Conservation (phyloP, 2,888 invertebrate species). For the Trichacis sp. region DNA sequence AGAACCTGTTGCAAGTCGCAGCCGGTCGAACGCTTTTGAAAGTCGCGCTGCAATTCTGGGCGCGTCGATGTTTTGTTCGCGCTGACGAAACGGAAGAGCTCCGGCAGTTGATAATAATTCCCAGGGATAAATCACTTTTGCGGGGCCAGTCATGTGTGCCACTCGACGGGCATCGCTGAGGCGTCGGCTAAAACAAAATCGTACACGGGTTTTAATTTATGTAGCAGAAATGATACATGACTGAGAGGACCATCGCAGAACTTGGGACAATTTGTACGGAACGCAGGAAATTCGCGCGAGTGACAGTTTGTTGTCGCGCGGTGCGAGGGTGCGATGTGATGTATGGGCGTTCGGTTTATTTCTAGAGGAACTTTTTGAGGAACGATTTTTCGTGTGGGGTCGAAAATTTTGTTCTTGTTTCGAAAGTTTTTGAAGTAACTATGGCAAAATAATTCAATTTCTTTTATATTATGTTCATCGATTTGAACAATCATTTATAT, state of each 20-base stretch:
- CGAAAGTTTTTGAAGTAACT: too few relatives aligned
- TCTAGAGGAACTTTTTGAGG: too few relatives aligned
- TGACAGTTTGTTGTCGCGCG: slow-evolving; percentile 30
- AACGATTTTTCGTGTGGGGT: too few relatives aligned
- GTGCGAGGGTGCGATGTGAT: slow-evolving; percentile 29
- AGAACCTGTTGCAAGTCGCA: not conserved
- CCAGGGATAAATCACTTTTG: not conserved
- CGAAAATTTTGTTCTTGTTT: too few relatives aligned
- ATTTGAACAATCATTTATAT: too few relatives aligned
- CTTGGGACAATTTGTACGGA: slow-evolving; percentile 34
- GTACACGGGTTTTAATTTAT: slow-evolving; percentile 42
- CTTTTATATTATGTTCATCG: too few relatives aligned
- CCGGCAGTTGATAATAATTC: not conserved
- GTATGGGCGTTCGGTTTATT: too few relatives aligned
- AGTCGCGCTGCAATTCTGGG: not conserved
- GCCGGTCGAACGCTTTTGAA: not conserved
- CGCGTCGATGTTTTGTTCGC: not conserved
- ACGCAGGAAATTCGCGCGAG: slow-evolving; percentile 32
- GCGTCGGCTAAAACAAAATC: slow-evolving; percentile 38
- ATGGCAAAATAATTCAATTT: too few relatives aligned
- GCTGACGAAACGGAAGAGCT: not conserved
- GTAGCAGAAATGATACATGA: slow-evolving; percentile 37
- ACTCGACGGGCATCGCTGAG: slow-evolving; percentile 19
- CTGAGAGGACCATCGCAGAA: slow-evolving; percentile 28
- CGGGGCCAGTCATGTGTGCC: not conserved